Evolutionary conservation across 2,113 vertebrate genomes (phyloP).

Genomic region (Prolemur simus): DNA sequence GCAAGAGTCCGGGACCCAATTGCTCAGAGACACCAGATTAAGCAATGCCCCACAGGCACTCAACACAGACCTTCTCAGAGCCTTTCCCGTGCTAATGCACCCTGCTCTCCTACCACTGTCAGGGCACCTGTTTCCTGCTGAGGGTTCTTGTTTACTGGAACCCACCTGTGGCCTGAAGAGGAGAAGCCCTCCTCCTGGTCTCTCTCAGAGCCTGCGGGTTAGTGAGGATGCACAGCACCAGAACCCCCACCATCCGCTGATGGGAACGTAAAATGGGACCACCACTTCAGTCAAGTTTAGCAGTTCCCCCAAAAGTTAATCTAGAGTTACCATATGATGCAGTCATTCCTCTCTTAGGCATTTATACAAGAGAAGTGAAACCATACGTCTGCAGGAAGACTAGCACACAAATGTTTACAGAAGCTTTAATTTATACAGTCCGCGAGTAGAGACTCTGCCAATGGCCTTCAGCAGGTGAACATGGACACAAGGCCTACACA

Average conservation of each 20-base stretch:
- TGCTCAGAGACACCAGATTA: background rate
- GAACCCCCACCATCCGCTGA: fast-evolving
- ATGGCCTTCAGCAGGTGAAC: background rate
- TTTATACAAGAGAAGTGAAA: background rate
- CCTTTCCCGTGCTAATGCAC: fast-evolving
- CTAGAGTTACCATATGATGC: too few relatives aligned
- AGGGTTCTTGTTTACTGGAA: background rate
- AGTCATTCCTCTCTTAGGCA: too few relatives aligned
- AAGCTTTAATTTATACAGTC: background rate
- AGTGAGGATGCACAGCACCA: fast-evolving
- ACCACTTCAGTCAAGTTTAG: background rate
- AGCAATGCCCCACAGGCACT: background rate
- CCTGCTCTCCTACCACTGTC: background rate
- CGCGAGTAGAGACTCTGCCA: background rate
- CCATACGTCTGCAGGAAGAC: fast-evolving
- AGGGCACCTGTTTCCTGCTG: background rate
- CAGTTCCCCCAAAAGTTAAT: background rate
- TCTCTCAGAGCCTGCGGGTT: background rate
- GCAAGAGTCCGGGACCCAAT: background rate
- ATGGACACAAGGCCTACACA: background rate
- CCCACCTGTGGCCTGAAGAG: background rate
- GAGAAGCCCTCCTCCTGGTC: background rate
- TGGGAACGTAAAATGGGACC: background rate
- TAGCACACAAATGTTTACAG: fast-evolving
- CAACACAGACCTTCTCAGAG: background rate